A percentile compares a stretch with the other conserved stretches of the same genome.
phyloP scores from a whole-genome alignment of 1,140 invertebrate genomes.

The Bombus huntii region DNA sequence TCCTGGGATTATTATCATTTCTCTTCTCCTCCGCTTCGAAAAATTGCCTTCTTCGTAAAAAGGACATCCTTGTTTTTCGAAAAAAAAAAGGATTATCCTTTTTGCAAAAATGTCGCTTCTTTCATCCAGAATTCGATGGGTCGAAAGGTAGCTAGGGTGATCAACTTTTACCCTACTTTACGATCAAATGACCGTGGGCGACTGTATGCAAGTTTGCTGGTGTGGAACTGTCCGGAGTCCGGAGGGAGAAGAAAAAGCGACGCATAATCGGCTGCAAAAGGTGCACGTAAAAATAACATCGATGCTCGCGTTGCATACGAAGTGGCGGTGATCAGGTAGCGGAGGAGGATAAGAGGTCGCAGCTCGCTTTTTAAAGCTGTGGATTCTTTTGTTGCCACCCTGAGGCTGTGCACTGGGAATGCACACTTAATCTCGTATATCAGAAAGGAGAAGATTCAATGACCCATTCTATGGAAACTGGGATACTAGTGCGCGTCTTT shows the following conservation, averaged over 20 bases:
- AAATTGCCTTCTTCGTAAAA: not conserved
- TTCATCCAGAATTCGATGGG: not conserved
- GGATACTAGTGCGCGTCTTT: not conserved
- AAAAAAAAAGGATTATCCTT: not conserved
- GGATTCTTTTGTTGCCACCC: not conserved
- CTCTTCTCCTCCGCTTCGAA: conserved; percentile 1
- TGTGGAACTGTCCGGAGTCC: not conserved
- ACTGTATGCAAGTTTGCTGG: not conserved
- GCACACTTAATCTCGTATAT: not conserved
- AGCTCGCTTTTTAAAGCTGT: not conserved
- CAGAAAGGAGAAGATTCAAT: not conserved
- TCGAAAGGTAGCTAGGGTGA: not conserved
- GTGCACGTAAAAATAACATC: conserved; percentile 15
- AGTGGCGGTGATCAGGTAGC: not conserved
- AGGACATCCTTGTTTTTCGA: not conserved
- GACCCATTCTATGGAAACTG: not conserved
- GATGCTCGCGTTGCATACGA: not conserved
- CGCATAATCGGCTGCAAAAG: conserved; percentile 22
- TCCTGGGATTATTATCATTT: conserved; percentile 40
- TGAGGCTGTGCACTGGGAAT: not conserved
- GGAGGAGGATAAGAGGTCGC: not conserved
- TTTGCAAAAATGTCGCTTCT: not conserved
- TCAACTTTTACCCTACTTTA: conserved; percentile 11
- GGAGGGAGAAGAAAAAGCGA: not conserved
- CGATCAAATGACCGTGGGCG: conserved; percentile 2